These are phyloP conservation scores for Kuschelorhynchus macadamiae DNA, from an alignment of 2,888 invertebrate genomes.

Conservation along the genomic window DNA sequence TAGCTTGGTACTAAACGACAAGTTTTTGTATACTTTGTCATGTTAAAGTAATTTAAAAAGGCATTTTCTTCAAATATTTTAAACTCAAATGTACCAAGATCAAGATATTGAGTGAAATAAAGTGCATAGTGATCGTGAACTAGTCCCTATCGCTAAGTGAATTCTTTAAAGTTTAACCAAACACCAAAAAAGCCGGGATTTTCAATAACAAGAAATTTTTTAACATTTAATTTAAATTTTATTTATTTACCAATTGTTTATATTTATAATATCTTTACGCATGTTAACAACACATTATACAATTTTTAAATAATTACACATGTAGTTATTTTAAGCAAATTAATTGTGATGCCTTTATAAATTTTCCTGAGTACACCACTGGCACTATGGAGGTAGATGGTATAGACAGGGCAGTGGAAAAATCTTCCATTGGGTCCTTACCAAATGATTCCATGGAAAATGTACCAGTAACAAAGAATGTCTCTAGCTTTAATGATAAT, in stretches of 20 bases:
- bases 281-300: slow-evolving; percentile 3
- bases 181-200: slow-evolving; percentile 57
- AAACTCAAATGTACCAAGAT: slow-evolving; percentile 8
- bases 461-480: slow-evolving; percentile 23
- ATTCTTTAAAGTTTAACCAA: slow-evolving; percentile 54
- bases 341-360: slow-evolving; percentile 28
- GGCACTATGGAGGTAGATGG: slow-evolving; percentile 45
- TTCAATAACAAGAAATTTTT: slow-evolving; percentile 46
- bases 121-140: slow-evolving; percentile 18
- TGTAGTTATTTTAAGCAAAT: slow-evolving; percentile 22
- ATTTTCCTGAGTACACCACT: slow-evolving; percentile 46
- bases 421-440: slow-evolving; percentile 25
- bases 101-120: slow-evolving; percentile 18
- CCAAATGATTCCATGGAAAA: slow-evolving; percentile 32
- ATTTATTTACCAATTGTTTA: slow-evolving; percentile 14
- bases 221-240: slow-evolving; percentile 24
- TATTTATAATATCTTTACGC: background rate
- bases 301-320: slow-evolving; percentile 8
- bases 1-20: slow-evolving; percentile 52
- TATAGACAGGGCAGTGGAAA: slow-evolving; percentile 34
- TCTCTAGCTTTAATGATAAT: slow-evolving; percentile 24
- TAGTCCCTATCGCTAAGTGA: slow-evolving; percentile 33
- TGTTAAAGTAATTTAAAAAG: slow-evolving; percentile 35
- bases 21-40: slow-evolving; percentile 51
- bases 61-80: slow-evolving; percentile 14